Evolutionary conservation across 2,113 vertebrate species (phyloP), one percentile per base, ranked within the genome.

Genomic region (Embiotoca jacksoni): DNA sequence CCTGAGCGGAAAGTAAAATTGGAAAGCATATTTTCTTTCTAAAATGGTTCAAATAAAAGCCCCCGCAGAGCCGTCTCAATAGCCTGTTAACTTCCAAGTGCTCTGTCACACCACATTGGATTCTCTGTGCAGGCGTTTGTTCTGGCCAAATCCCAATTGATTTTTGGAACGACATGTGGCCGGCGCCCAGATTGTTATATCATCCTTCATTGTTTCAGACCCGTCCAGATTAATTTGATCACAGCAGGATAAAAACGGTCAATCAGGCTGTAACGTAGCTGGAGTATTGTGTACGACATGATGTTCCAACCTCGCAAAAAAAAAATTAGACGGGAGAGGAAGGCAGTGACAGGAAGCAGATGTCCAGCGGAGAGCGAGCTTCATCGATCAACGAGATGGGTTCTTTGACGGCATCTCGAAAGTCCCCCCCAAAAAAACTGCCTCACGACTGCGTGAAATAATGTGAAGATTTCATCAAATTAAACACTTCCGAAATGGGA

Each of bases 181-280:
- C 63, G 52, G 69, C 3, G 23, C 58, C 82, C 82, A 84, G 73
- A 82, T 69, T 73, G 77, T 88, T 84, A 84, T 75, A 74, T 88
- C 88, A 83, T 88, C 84, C 75, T 61, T 89, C 85, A 88, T 85
- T 80, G 81, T 88, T 91, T 85, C 75, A 73, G 79, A 76, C 36
- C 74, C 74, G 39, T 81, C 59, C 63, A 78, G 54, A 89, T 86
- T 83, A 83, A 90, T 83, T 59, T 82, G 85, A 89, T 83, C 81
- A 53, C 77, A 71, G 65, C 75, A 33, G 75, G 79, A 81, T 81
- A 76, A 77, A 84, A 90, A 69, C 2, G 53, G 75, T 82, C 87
- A 80, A 87, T 87, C 82, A 46, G 71, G 67, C 72, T 77, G 80
- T 85, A 85, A 91, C 81, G 78, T 75, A 62, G 85, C 73, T 35